These are phyloP conservation scores for Acleris sparsana DNA, from an alignment of 2,888 invertebrate genomes.

Conservation along the genomic window DNA sequence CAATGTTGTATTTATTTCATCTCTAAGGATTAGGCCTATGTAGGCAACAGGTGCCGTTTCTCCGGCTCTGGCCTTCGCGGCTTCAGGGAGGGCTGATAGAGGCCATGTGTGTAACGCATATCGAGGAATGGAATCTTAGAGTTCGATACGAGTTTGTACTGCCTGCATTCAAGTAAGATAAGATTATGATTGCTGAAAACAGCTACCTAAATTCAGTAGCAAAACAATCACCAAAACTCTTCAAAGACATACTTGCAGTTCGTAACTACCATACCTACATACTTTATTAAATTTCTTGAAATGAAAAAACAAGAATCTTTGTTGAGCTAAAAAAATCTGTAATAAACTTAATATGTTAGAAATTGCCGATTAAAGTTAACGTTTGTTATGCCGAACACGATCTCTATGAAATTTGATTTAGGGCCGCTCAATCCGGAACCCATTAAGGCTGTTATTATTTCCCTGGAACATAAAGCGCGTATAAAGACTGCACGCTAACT, in stretches of 20 bases:
- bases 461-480: constrained; percentile 27
- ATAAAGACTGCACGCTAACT: constrained; percentile 28
- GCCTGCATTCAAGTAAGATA: neutral
- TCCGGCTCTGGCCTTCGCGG: constrained; percentile 32
- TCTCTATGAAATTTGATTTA: constrained; percentile 27
- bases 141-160: neutral
- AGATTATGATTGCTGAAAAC: no score
- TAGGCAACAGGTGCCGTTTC: constrained; percentile 72
- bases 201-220: no score
- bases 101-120: constrained; percentile 22
- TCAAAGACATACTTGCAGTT: no score
- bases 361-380: constrained; percentile 17
- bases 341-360: constrained; percentile 2
- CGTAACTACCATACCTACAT: no score
- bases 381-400: constrained; percentile 15
- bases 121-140: constrained; percentile 12
- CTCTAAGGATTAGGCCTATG: constrained; percentile 71
- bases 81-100: constrained; percentile 16
- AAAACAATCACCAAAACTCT: no score
- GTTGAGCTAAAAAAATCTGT: neutral
- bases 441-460: constrained; percentile 32
- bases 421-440: constrained; percentile 27
- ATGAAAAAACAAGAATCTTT: neutral
- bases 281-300: no score
- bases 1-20: constrained; percentile 77